These are phyloP conservation scores for Periparus ater DNA, from an alignment of 2,797 vertebrate genomes.

Conservation along the genomic window DNA sequence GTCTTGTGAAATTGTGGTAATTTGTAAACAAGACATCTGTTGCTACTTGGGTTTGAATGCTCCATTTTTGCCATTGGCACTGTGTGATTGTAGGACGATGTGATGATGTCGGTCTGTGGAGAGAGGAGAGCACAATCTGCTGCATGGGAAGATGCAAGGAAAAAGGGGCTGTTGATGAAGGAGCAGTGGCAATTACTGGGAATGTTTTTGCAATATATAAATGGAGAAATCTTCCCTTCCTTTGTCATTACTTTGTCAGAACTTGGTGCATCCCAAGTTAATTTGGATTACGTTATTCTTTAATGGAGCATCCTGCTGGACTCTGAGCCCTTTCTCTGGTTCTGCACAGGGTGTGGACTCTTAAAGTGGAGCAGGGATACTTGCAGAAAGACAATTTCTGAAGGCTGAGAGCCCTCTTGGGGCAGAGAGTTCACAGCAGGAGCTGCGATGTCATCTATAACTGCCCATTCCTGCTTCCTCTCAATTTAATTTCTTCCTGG, in stretches of 20 bases:
- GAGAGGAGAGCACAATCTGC: background rate
- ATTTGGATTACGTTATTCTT: fast-evolving
- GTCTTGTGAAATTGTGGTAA: background rate
- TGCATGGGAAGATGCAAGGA: background rate
- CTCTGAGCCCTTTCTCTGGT: background rate
- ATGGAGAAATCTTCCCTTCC: background rate
- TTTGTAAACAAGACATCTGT: background rate
- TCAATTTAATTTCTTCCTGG: conserved; percentile 38
- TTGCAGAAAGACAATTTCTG: background rate
- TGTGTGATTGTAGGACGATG: background rate
- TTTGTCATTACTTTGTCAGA: background rate
- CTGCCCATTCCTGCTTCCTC: conserved; percentile 7
- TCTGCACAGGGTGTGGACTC: background rate
- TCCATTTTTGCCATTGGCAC: fast-evolving
- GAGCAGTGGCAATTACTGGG: background rate
- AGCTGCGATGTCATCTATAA: background rate
- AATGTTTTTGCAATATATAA: background rate
- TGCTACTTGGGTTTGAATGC: background rate
- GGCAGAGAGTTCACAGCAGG: background rate
- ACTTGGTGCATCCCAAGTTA: background rate
- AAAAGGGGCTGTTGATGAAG: background rate
- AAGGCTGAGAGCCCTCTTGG: background rate
- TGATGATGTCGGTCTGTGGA: background rate
- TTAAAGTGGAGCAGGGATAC: background rate
- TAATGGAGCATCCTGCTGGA: background rate